Percentiles rank a stretch among this genome's conserved stretches.
phyloP scores from a whole-genome alignment of 2,113 vertebrate species.

The Bagarius yarrelli region DNA sequence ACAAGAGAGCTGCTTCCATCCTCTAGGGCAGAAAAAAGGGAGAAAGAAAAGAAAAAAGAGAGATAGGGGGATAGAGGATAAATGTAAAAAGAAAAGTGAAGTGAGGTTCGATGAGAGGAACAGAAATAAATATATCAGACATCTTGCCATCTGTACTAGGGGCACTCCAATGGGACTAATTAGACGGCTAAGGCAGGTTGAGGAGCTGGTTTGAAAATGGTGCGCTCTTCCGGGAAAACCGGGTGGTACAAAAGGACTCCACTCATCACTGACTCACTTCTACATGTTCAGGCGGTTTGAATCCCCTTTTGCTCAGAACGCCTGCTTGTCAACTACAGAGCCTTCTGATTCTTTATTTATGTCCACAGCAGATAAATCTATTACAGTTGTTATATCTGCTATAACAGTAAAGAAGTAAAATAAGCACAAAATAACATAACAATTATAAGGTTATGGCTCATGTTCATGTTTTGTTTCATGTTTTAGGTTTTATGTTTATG shows the following conservation, averaged over 20 bases:
- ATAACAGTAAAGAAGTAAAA: no score
- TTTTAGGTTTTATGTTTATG: no score
- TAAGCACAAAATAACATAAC: no score
- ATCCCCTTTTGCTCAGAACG: constrained; percentile 30
- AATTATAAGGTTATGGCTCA: no score
- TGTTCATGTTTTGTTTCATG: no score
- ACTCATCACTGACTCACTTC: constrained; percentile 39
- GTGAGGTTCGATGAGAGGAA: constrained; percentile 40
- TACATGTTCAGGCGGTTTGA: constrained; percentile 44
- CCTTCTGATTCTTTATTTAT: constrained; percentile 31
- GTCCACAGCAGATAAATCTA: constrained; percentile 26
- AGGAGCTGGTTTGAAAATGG: constrained; percentile 41
- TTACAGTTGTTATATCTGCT: neutral
- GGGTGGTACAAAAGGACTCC: constrained; percentile 37
- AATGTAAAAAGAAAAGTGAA: constrained; percentile 13
- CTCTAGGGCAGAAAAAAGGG: constrained; percentile 34
- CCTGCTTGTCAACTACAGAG: constrained; percentile 25
- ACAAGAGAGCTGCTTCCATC: constrained; percentile 32
- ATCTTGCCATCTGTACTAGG: constrained; percentile 52
- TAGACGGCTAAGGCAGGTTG: constrained; percentile 47
- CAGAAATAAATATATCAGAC: constrained; percentile 55
- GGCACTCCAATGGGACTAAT: constrained; percentile 58
- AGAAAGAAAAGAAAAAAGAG: constrained; percentile 33
- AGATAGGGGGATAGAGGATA: constrained; percentile 42
- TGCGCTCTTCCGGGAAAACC: constrained; percentile 47